A percentile compares a stretch with the other conserved stretches of the same genome.
phyloP scores from a whole-genome alignment of 2,113 vertebrate genomes.

The Pomatorhinus ruficollis region DNA sequence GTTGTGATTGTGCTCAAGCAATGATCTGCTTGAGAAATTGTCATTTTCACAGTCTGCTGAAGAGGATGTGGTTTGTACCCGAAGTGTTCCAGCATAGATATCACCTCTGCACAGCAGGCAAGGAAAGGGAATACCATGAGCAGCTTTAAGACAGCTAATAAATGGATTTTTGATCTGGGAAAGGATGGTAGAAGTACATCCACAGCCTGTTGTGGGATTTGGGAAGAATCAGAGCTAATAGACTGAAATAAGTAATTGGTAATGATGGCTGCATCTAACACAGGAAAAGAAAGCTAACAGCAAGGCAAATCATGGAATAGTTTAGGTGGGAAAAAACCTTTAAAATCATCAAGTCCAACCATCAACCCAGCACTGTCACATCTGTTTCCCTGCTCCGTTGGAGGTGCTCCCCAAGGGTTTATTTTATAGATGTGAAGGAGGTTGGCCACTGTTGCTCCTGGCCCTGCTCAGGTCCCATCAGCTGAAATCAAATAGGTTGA shows the following conservation, averaged over 20 bases:
- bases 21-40: neutral
- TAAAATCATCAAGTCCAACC: neutral
- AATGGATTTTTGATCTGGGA: neutral
- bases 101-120: neutral
- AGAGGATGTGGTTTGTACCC: neutral
- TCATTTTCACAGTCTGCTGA: neutral
- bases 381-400: neutral
- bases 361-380: neutral
- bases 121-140: neutral
- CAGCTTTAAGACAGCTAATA: neutral
- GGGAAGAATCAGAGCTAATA: neutral
- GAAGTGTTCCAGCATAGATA: neutral
- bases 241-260: neutral
- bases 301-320: neutral
- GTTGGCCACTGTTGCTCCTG: neutral
- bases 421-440: neutral
- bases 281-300: neutral
- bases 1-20: neutral
- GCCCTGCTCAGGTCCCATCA: neutral
- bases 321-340: neutral
- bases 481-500: neutral
- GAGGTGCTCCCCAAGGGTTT: neutral
- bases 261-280: neutral
- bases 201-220: neutral
- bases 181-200: neutral